Percentiles rank a stretch among this genome's conserved stretches.
Conservation (phyloP, 2,113 vertebrate genomes). For the Chlorodrepanis virens region DNA sequence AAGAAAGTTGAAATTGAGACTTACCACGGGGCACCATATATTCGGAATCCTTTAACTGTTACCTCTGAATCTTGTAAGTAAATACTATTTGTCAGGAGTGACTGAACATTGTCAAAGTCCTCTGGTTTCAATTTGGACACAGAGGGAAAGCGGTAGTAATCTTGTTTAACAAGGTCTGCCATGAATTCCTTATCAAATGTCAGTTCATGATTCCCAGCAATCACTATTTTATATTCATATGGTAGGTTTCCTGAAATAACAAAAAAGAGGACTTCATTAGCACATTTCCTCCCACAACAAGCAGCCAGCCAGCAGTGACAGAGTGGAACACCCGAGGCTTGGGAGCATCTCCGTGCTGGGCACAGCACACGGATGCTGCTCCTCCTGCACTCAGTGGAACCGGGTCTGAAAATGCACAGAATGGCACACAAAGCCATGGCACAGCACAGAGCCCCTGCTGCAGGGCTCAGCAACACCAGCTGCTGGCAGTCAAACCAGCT, state of each 20-base stretch:
- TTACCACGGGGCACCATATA: constrained; percentile 98
- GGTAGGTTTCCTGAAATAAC: constrained; percentile 89
- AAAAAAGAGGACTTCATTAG: constrained; percentile 74
- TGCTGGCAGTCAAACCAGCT: not conserved
- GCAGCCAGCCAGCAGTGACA: constrained; percentile 40
- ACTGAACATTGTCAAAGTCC: constrained; percentile 99
- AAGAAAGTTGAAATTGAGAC: constrained; percentile 61
- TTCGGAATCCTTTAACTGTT: constrained; percentile 97
- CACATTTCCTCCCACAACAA: constrained; percentile 62
- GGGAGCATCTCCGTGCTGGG: not conserved
- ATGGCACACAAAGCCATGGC: not conserved
- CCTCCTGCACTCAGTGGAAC: not conserved
- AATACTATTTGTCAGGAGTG: constrained; percentile 98
- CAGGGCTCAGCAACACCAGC: not conserved
- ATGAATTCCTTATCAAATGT: constrained; percentile 99
- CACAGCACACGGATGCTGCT: not conserved
- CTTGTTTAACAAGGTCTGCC: constrained; percentile 99
- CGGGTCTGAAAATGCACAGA: not conserved
- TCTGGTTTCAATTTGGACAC: constrained; percentile 99
- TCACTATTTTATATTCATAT: constrained; percentile 99
- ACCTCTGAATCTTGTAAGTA: constrained; percentile 99
- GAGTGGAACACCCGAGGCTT: not conserved
- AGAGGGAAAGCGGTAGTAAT: constrained; percentile 99
- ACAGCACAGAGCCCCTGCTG: not conserved
- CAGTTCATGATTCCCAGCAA: constrained; percentile 98